phyloP scores from a whole-genome alignment of 2,797 vertebrate species.

The Notolepis coatsorum region DNA sequence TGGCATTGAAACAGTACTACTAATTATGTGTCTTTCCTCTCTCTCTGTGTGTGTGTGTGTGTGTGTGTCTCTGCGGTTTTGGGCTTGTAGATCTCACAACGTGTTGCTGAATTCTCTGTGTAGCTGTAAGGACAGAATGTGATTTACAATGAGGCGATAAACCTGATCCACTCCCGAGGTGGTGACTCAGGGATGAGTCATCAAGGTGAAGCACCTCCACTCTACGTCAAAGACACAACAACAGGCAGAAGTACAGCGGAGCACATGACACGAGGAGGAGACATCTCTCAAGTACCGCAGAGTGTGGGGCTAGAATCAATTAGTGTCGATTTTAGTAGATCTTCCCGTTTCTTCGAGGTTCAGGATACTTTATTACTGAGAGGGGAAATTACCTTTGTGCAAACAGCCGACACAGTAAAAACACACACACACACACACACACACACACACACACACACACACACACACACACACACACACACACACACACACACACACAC shows the following conservation, averaged over 20 bases:
- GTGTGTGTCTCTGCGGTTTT: too few relatives aligned
- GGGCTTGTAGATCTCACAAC: constrained; percentile 3
- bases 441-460: too few relatives aligned
- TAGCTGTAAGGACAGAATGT: constrained; percentile 1
- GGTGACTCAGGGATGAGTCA: constrained; percentile 68
- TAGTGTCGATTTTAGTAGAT: neutral
- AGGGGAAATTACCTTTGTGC: too few relatives aligned
- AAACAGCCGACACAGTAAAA: too few relatives aligned
- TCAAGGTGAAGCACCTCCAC: constrained; percentile 42
- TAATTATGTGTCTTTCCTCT: constrained; percentile 3
- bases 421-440: too few relatives aligned
- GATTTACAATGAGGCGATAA: constrained; percentile 27
- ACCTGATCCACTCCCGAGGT: constrained; percentile 34
- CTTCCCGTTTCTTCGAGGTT: too few relatives aligned
- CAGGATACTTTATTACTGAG: too few relatives aligned
- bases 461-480: too few relatives aligned
- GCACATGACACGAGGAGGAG: neutral
- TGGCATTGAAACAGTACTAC: constrained; percentile 11
- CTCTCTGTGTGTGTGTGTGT: too few relatives aligned
- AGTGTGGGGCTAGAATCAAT: too few relatives aligned
- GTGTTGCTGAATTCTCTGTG: neutral
- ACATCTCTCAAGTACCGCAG: neutral
- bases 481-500: too few relatives aligned
- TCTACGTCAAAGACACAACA: constrained; percentile 18
- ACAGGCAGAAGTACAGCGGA: neutral